phyloP scores from a whole-genome alignment of 30 jellyfish, hydroid and myxozoan genomes.

The Nemopilema nomurai region DNA sequence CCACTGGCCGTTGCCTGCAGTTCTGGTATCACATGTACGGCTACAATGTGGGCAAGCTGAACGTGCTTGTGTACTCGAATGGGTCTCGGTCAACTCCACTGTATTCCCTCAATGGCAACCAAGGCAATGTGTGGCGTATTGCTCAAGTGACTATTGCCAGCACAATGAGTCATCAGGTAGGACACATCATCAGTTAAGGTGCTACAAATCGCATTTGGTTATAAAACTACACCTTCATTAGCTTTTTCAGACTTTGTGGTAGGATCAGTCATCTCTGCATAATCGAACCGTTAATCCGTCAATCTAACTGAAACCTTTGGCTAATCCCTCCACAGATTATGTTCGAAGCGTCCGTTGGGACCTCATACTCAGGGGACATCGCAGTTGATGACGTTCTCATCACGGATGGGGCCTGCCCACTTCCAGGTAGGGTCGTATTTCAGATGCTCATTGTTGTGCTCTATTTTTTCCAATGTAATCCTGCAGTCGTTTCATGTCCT shows the following conservation, averaged over 20 bases:
- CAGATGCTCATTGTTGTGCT: too few relatives aligned
- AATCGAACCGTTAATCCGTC: too few relatives aligned
- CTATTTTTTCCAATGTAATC: too few relatives aligned
- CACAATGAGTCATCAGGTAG: slow-evolving; percentile 76
- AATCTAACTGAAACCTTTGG: too few relatives aligned
- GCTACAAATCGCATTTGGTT: too few relatives aligned
- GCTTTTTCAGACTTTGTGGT: too few relatives aligned
- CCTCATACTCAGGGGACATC: slow-evolving; percentile 87
- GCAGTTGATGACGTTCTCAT: slow-evolving; percentile 92
- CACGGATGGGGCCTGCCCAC: slow-evolving; percentile 91
- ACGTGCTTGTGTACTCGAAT: slow-evolving; percentile 72
- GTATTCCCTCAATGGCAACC: slow-evolving; percentile 83
- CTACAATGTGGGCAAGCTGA: slow-evolving; percentile 69
- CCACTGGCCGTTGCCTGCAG: slow-evolving; percentile 92
- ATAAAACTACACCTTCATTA: too few relatives aligned
- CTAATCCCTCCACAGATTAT: slow-evolving; percentile 66
- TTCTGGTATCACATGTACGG: slow-evolving; percentile 99
- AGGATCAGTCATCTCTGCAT: too few relatives aligned
- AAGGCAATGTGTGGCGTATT: slow-evolving; percentile 87
- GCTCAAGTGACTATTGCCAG: slow-evolving; percentile 90
- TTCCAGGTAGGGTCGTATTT: slow-evolving; percentile 87
- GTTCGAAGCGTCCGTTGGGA: slow-evolving; percentile 92
- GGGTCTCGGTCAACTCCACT: slow-evolving; percentile 85
- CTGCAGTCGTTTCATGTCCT: not conserved
- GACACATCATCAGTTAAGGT: not conserved